These are phyloP conservation scores for Xenus cinereus DNA, from an alignment of 2,113 vertebrate genomes.

Conservation along the genomic window DNA sequence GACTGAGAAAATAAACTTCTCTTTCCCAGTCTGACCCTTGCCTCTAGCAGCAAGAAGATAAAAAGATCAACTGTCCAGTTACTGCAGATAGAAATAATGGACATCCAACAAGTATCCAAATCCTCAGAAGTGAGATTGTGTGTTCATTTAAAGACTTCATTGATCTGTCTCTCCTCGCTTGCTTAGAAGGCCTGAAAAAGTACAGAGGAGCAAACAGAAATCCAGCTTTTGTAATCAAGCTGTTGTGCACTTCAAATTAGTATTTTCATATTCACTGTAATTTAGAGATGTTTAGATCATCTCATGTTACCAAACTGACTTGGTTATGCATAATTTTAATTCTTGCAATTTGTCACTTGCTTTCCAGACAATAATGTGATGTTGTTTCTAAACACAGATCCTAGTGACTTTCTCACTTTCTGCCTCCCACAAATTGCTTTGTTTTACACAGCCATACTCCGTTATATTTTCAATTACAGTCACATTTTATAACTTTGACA, in stretches of 20 bases:
- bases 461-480: constrained; percentile 46
- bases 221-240: constrained; percentile 7
- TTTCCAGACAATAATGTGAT: constrained; percentile 23
- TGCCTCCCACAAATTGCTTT: constrained; percentile 41
- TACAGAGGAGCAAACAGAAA: neutral
- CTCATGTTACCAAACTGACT: neutral
- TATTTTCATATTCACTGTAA: constrained; percentile 8
- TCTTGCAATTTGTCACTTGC: constrained; percentile 33
- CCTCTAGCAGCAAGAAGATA: neutral
- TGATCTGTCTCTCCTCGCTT: neutral
- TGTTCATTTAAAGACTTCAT: neutral
- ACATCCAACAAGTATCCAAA: neutral
- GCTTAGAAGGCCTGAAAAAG: neutral
- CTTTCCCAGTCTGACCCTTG: neutral
- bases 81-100: neutral
- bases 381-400: constrained; percentile 9
- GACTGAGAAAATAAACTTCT: neutral
- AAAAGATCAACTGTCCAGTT: neutral
- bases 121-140: neutral
- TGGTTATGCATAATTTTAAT: constrained; percentile 15
- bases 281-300: constrained; percentile 38
- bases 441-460: constrained; percentile 21
- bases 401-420: constrained; percentile 30
- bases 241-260: neutral
- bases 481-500: constrained; percentile 33